Evolutionary conservation across 2,113 vertebrate species (phyloP), one percentile per base, ranked within the genome.

Genomic region (Lutjanus erythropterus): DNA sequence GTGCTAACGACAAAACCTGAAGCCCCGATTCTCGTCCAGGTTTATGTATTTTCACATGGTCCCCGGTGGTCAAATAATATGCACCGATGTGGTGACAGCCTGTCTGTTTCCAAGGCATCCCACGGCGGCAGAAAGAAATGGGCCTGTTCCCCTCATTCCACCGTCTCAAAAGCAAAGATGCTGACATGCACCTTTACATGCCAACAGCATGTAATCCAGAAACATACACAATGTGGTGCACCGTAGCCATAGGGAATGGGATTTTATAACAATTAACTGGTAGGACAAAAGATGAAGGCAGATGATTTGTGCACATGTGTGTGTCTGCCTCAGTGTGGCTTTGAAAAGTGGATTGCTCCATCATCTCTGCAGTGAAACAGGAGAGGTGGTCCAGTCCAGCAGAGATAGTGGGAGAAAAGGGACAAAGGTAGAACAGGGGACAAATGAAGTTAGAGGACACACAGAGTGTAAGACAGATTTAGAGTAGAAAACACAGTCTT

Each of bases 181-280:
- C 44, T 46, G 19, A 41, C 33, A 59, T 61, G 12, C 27, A 52
- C 6, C 2, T 3, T 10, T 3, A 60, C 42, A 59, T 49, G 14
- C 9, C 42, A 29, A 50, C 21, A 61, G 31, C 11, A 56, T 46
- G 35, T 8, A 16, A 62, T 6, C 27, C 39, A 27, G 1, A 50
- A 7, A 47, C 69, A 44, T 25, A 52, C 33, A 49, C 56, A 6
- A 16, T 53, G 25, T 42, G 42, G 10, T n/a, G 37, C 21, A 35
- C 8, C 12, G 61, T 33, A 60, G 31, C 79, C 62, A 70, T 52
- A 81, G 79, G 65, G 62, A 29, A 71, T 44, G 47, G 58, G 68
- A 80, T 89, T 82, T 84, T 31, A 79, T 75, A 83, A 71, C 41
- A 46, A 87, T 84, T 80, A 88, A 78, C 10, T 37, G 41, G 49